Base-by-base conservation (phyloP, 2,888 invertebrate species). In the Diloba caeruleocephala region DNA sequence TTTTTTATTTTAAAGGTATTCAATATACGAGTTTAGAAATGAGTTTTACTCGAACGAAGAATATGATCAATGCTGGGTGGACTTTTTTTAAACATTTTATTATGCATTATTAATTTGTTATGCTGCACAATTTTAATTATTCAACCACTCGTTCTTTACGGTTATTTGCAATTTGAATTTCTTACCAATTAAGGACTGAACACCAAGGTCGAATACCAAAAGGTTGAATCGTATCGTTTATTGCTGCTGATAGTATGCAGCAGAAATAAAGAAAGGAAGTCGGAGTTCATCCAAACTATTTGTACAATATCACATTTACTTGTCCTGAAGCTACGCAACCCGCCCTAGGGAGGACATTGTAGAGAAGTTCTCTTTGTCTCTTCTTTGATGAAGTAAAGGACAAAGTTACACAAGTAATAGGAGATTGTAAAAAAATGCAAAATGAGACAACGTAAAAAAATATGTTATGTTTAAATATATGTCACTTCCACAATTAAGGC, bases 31-130 rank as follows among this genome's bases (percentile, higher is more conserved):
- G 51, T 60, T 51, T 29, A 12, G 21, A 34, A 62, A 62, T 52
- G 13, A 31, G 61, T 60, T 67, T 46, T 43, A 34, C n/a, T 45
- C 38, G 42, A 60, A 46, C 46, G 19, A 59, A 39, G 51, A 66
- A 34, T 66, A 59, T 50, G 23, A 50, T 51, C 37, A 45, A 59
- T 45, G 38, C 29, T 17, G 36, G 23, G 19, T 38, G 25, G 28
- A 57, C 15, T 15, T 37, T 57, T 29, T 23, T 2, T 9, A 25
- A 6, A 25, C n/a, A 23, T 53, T 29, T 41, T n/a, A 25, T 25
- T 25, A 1, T 25, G 9, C n/a, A n/a, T n/a, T n/a, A n/a, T n/a
- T n/a, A n/a, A n/a, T n/a, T n/a, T n/a, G n/a, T n/a, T n/a, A n/a
- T n/a, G n/a, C n/a, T n/a, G 21, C 29, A 9, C 23, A 29, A 1